Base-by-base conservation (phyloP, 2,888 invertebrate genomes). In the Cephus sareptanus region DNA sequence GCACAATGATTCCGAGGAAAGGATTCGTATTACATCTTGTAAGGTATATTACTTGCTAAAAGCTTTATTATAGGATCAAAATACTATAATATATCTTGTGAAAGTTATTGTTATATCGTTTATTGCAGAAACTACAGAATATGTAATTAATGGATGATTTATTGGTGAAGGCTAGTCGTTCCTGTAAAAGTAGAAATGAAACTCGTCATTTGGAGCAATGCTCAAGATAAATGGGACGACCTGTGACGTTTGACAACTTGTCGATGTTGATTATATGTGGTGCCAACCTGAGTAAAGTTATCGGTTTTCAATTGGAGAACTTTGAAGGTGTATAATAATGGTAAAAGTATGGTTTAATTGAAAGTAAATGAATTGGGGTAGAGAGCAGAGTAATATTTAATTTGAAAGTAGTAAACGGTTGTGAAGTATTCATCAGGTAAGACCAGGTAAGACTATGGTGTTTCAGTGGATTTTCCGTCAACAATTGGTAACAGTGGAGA, bases 401-500 rank as follows among this genome's bases (percentile, higher is more conserved):
- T 56, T 23, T 56, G 23, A 56, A 56, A 9, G 56, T 23, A 23
- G 56, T 56, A 56, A 23, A 56, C 6, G 23, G 23, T 56, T 23
- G 56, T 56, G 23, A 56, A 23, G 56, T 56, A 9, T 23, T 23
- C 56, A 2, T 56, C 56, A 56, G 23, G 56, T 56, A 56, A 56
- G 56, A 15, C 56, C 56, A 56, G 23, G 56, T 56, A 56, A 56
- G 56, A 15, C 56, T 23, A 23, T 23, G 56, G 23, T 23, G 40
- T 68, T 74, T 37, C 56, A 68, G 31, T 75, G 56, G 33, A 23
- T 68, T 56, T 37, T 68, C 2, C n/a, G 13, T 31, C 56, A 31
- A 37, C 30, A 69, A 80, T 82, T 80, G 82, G 77, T 76, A 81
- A 75, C 77, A 77, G 74, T 82, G 82, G 56, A 33, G 68, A 73